Percentiles rank a stretch among this genome's conserved stretches.
These are phyloP conservation scores for Halictus ligatus DNA, from an alignment of 2,888 invertebrate species.

Conservation along the genomic window DNA sequence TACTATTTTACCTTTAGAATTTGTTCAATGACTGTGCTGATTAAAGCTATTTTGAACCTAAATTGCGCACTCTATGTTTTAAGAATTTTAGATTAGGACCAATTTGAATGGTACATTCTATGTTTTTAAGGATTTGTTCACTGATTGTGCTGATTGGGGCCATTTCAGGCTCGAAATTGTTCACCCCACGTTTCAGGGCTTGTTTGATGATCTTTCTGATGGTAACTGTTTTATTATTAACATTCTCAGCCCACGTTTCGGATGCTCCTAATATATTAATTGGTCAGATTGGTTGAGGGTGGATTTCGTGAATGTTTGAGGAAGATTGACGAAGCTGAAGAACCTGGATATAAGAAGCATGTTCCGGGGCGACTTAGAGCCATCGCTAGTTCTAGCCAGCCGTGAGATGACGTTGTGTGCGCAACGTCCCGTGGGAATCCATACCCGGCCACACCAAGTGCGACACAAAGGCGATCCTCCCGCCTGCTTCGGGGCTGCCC, in stretches of 20 bases:
- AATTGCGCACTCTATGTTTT: no score
- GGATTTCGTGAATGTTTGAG: no score
- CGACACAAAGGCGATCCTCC: slow-evolving; percentile 76
- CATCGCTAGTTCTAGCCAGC: slow-evolving; percentile 36
- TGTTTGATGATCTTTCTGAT: background rate
- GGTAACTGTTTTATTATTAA: no score
- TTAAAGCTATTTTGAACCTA: background rate
- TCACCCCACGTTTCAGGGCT: background rate
- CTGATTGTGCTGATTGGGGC: no score
- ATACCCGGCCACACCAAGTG: slow-evolving; percentile 61
- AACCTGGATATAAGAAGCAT: background rate
- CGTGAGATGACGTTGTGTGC: slow-evolving; percentile 59
- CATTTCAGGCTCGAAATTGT: no score
- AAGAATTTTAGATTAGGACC: no score
- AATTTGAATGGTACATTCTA: no score
- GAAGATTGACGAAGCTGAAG: background rate
- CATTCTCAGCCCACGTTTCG: background rate
- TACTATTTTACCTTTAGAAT: no score
- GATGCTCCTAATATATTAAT: background rate
- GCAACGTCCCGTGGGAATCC: slow-evolving; percentile 80
- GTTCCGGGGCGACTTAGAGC: slow-evolving; percentile 12
- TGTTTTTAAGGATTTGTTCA: no score
- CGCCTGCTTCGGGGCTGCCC: slow-evolving; percentile 52
- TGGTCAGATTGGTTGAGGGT: no score
- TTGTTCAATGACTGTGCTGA: background rate